phyloP scores from a whole-genome alignment of 2,797 vertebrate species.

The Gadopsis marmoratus region DNA sequence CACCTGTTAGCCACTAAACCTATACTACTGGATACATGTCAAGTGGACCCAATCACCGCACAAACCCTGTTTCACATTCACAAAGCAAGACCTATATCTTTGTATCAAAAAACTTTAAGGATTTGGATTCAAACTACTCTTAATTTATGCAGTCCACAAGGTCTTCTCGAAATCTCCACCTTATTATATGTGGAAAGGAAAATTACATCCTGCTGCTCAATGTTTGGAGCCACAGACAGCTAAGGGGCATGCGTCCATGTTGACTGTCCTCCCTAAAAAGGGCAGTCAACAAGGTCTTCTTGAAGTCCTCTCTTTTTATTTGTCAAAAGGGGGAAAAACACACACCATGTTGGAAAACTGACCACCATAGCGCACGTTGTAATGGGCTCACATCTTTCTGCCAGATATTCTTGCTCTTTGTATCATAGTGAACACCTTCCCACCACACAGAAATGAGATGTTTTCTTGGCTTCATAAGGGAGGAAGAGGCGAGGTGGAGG shows the following conservation, averaged over 20 bases:
- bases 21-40: not conserved
- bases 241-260: not conserved
- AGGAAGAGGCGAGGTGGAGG: constrained; percentile 40
- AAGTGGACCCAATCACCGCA: not conserved
- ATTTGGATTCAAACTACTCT: not conserved
- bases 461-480: constrained; percentile 33
- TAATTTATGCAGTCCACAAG: not conserved
- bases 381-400: constrained; percentile 16
- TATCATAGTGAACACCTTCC: constrained; percentile 25
- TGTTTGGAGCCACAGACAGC: not conserved
- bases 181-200: not conserved
- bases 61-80: not conserved
- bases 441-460: constrained; percentile 27
- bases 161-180: not conserved
- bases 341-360: not conserved
- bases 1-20: not conserved
- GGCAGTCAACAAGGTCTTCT: not conserved
- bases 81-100: not conserved
- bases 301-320: not conserved
- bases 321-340: constrained; percentile 1
- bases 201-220: not conserved
- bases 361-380: not conserved
- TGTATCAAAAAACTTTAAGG: not conserved
- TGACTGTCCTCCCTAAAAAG: not conserved
- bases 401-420: constrained; percentile 8